phyloP scores from a whole-genome alignment of 1,140 invertebrate genomes.

The Micrasema longulum region DNA sequence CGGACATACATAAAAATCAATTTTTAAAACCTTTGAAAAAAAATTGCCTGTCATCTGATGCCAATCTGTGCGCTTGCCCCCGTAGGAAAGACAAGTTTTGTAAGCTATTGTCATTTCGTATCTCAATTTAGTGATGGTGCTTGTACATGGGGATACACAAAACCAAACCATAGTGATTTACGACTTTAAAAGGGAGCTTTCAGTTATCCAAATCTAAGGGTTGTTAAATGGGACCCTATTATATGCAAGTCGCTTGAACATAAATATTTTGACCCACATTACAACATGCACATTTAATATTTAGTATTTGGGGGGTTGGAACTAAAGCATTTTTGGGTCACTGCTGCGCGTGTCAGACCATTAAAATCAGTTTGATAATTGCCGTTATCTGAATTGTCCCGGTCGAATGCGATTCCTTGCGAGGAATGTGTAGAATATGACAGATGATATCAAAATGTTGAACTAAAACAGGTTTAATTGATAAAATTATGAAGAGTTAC shows the following conservation, averaged over 20 bases:
- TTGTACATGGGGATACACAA: constrained; percentile 45
- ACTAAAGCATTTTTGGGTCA: neutral
- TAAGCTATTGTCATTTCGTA: too few species aligned
- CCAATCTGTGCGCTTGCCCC: too few species aligned
- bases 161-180: constrained; percentile 46
- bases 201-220: too few species aligned
- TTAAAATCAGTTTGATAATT: too few species aligned
- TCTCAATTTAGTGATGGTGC: constrained; percentile 47
- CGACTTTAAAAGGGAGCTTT: constrained; percentile 40
- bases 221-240: constrained; percentile 28
- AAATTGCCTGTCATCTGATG: too few species aligned
- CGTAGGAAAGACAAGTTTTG: too few species aligned
- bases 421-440: neutral
- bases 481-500: too few species aligned
- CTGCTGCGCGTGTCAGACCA: neutral
- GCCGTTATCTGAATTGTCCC: too few species aligned
- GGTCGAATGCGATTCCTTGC: neutral
- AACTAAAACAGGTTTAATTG: too few species aligned
- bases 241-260: constrained; percentile 47
- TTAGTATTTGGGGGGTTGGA: neutral
- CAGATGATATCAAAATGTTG: neutral
- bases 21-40: too few species aligned
- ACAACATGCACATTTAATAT: constrained; percentile 34
- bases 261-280: constrained; percentile 55
- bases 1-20: too few species aligned